Percentiles rank a stretch among this genome's conserved stretches.
Evolutionary conservation across 2,113 vertebrate genomes (phyloP).

Genomic region (Trematomus loennbergii): DNA sequence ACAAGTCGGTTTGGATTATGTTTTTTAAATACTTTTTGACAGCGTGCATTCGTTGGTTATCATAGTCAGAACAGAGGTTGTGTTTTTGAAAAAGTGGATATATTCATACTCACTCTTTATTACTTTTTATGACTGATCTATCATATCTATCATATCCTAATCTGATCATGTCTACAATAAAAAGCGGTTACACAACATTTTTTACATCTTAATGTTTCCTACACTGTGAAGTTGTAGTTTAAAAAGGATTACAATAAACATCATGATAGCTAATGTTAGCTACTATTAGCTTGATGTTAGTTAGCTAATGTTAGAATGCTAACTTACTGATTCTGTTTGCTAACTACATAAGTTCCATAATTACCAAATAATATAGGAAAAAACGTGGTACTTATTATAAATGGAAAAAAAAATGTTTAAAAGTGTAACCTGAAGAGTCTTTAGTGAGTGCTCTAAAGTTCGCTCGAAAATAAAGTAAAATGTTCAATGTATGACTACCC

Average conservation of each 20-base stretch:
- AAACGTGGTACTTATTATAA: too few species aligned
- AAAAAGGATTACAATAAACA: not conserved
- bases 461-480: not conserved
- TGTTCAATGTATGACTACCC: not conserved
- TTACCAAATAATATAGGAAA: not conserved
- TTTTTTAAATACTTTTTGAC: not conserved
- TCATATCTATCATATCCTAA: not conserved
- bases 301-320: not conserved
- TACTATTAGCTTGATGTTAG: not conserved
- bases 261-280: not conserved
- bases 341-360: not conserved
- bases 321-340: not conserved
- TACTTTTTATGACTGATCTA: not conserved
- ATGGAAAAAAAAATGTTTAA: not conserved
- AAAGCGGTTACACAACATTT: not conserved
- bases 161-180: not conserved
- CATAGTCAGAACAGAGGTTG: not conserved
- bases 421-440: not conserved
- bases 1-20: not conserved
- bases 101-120: not conserved
- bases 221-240: not conserved
- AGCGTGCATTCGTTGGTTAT: not conserved
- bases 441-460: not conserved
- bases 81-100: not conserved
- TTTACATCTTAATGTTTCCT: not conserved